Conservation (phyloP, 2,888 invertebrate genomes). For the Mythimna pallens region DNA sequence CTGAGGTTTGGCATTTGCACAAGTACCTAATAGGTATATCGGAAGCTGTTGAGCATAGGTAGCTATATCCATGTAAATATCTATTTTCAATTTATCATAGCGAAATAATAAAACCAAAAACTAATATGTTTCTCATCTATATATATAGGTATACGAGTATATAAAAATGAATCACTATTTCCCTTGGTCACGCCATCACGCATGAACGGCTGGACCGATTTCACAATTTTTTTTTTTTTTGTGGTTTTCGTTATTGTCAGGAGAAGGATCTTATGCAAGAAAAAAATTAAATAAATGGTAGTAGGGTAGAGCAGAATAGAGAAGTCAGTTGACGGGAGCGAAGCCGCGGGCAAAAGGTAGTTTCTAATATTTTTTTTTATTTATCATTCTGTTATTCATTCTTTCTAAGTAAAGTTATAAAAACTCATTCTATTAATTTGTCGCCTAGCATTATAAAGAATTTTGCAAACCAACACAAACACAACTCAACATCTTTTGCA, state of each 20-base stretch:
- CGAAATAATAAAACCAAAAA: not conserved
- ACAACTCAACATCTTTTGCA: not conserved
- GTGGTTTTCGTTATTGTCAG: too few species aligned
- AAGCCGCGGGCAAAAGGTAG: too few species aligned
- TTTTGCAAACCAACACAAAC: not conserved
- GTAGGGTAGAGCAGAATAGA: too few species aligned
- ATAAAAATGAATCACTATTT: too few species aligned
- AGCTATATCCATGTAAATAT: not conserved
- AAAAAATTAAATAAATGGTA: too few species aligned
- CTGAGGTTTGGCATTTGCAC: slow-evolving; percentile 76
- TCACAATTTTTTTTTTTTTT: too few species aligned
- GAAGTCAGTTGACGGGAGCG: too few species aligned
- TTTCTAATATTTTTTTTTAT: too few species aligned
- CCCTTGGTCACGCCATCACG: too few species aligned
- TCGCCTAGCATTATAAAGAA: not conserved
- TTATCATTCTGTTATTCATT: not conserved
- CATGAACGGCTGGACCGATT: too few species aligned
- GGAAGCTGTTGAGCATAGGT: not conserved
- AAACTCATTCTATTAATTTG: not conserved
- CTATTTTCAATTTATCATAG: not conserved
- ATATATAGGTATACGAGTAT: too few species aligned
- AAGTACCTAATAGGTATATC: not conserved
- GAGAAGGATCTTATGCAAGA: too few species aligned
- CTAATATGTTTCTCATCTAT: not conserved
- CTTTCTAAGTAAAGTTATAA: not conserved